These are phyloP conservation scores for Catocala sponsa DNA, from an alignment of 2,888 invertebrate species.

Conservation along the genomic window DNA sequence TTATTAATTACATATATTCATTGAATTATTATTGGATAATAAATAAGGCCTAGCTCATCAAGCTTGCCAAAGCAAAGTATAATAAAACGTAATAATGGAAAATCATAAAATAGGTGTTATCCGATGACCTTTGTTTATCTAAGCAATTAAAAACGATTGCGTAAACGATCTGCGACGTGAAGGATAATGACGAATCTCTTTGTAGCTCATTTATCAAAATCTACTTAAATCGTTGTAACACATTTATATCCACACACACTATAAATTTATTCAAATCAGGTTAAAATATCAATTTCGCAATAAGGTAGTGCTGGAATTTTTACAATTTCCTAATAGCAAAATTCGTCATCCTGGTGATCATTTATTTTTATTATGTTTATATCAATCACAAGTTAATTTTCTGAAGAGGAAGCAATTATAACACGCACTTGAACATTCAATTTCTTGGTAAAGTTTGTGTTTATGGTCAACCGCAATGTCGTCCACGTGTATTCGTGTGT, in stretches of 20 bases:
- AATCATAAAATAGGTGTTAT: slow-evolving; percentile 29
- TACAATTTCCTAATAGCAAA: slow-evolving; percentile 14
- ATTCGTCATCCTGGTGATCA: neutral
- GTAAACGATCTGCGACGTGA: slow-evolving; percentile 24
- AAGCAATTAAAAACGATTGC: slow-evolving; percentile 41
- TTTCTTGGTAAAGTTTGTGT: slow-evolving; percentile 47
- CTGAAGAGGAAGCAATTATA: slow-evolving; percentile 39
- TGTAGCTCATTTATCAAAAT: slow-evolving; percentile 29
- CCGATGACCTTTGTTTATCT: slow-evolving; percentile 22
- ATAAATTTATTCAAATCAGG: neutral
- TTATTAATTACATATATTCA: neutral
- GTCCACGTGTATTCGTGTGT: slow-evolving; percentile 32
- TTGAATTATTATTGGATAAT: slow-evolving; percentile 3
- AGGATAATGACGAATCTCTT: slow-evolving; percentile 29
- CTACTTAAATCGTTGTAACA: neutral
- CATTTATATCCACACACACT: neutral
- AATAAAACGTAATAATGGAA: slow-evolving; percentile 23
- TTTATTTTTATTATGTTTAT: slow-evolving; percentile 7
- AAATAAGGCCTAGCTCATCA: slow-evolving; percentile 10
- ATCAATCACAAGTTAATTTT: slow-evolving; percentile 23
- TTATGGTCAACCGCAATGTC: slow-evolving; percentile 47
- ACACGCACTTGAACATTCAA: slow-evolving; percentile 26
- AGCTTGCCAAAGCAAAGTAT: slow-evolving; percentile 5
- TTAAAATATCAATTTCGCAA: neutral
- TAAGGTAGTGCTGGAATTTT: slow-evolving; percentile 5